These are phyloP conservation scores for Xenus cinereus DNA, from an alignment of 2,113 vertebrate genomes.

Conservation along the genomic window DNA sequence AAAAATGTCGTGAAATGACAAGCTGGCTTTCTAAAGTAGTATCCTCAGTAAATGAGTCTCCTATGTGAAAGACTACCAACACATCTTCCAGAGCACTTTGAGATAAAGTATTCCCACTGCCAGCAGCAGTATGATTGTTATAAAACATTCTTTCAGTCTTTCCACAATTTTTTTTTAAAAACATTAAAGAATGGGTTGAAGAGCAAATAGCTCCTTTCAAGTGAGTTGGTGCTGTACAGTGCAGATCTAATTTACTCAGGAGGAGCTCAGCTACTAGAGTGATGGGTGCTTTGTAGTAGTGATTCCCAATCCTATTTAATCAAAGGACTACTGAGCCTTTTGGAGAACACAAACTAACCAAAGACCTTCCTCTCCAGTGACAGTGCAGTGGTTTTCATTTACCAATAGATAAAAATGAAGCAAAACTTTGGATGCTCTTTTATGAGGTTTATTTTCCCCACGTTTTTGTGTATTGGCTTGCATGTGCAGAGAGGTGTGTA, in stretches of 20 bases:
- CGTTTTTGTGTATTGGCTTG: neutral
- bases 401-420: neutral
- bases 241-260: neutral
- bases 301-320: neutral
- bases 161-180: neutral
- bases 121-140: neutral
- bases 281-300: neutral
- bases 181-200: neutral
- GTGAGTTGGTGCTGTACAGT: neutral
- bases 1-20: neutral
- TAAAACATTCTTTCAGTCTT: neutral
- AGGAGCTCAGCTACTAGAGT: neutral
- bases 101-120: neutral
- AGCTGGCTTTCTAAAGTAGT: neutral
- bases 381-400: neutral
- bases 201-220: neutral
- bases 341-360: neutral
- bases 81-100: neutral
- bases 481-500: neutral
- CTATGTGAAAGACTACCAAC: neutral
- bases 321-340: neutral
- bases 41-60: neutral
- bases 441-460: neutral
- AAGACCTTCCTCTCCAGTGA: neutral
- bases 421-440: neutral